Percentiles rank a stretch among this genome's conserved stretches.
phyloP scores from a whole-genome alignment of 1,140 invertebrate genomes.

The Alviniconcha marisindica region DNA sequence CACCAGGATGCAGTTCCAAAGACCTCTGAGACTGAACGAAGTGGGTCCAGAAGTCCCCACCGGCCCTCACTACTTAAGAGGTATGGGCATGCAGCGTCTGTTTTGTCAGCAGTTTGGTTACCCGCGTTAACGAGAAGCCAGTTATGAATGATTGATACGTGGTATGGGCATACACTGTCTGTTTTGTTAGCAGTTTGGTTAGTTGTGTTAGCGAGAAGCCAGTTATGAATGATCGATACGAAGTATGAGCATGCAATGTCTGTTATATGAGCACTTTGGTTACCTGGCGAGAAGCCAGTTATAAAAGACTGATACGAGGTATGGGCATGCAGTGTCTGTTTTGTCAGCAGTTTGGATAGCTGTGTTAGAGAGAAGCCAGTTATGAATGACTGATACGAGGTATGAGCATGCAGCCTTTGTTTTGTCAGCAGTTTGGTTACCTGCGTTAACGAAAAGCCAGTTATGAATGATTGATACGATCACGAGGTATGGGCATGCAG shows the following conservation, averaged over 20 bases:
- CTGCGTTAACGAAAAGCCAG: too few species aligned
- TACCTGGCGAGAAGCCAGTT: too few species aligned
- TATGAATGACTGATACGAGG: background rate
- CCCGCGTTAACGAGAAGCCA: background rate
- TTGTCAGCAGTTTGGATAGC: background rate
- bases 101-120: background rate
- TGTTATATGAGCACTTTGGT: too few species aligned
- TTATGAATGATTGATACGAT: too few species aligned
- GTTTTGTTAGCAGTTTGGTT: too few species aligned
- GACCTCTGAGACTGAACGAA: slow-evolving; percentile 30
- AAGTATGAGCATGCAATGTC: too few species aligned
- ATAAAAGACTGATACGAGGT: too few species aligned
- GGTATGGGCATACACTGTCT: background rate
- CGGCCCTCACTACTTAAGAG: slow-evolving; percentile 38
- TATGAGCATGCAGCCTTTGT: background rate
- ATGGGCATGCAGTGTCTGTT: background rate
- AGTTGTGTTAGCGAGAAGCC: too few species aligned
- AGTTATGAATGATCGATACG: too few species aligned
- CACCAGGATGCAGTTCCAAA: slow-evolving; percentile 27
- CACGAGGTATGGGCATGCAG: too few species aligned
- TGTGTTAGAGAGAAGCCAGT: background rate
- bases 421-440: too few species aligned
- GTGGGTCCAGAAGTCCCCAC: slow-evolving; percentile 39
- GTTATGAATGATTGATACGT: background rate
- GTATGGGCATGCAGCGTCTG: background rate